Base-by-base conservation (phyloP, 2,113 vertebrate species). In the Chaetorhynchus papuensis region DNA sequence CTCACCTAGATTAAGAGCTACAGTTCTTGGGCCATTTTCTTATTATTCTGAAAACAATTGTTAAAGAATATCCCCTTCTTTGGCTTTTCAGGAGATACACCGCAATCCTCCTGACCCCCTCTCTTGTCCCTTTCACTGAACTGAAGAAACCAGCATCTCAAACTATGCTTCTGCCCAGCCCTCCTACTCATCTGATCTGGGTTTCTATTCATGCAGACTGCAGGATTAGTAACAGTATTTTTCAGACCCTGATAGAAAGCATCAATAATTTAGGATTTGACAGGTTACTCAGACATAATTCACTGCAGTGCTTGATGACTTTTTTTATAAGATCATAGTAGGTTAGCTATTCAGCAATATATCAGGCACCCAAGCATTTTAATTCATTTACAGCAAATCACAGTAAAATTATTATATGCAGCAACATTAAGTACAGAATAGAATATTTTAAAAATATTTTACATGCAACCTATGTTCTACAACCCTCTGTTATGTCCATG, bases 241-340 rank as follows among this genome's bases (percentile, higher is more conserved):
- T 92, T 84, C 76, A 89, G 45, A 52, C 2, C 9, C 6, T 45
- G 70, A 89, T 49, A 79, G 57, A 94, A 93, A 87, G 10, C 13
- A 84, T 94, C 44, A 87, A 91, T 84, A 93, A 95, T 94, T 93
- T 64, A 82, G n/a, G 53, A 57, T 91, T 87, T 89, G 9, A 35
- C 70, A 85, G 49, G 41, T 83, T 94, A 24, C 37, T 92, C 63
- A 93, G 70, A 75, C 2, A 42, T 71, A 84, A 89, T 57, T 91
- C 57, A 71, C 26, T 69, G 22, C 18, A 75, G 50, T 33, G 13
- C 54, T 86, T 92, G 87, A 91, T 92, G 61, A 37, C 44, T 68
- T 94, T 77, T 91, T 70, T 92, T 33, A 42, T 77, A 89, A 92
- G 53, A 92, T 49, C 54, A 42, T 42, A 35, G 24, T 65, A 69